phyloP scores from a whole-genome alignment of 2,888 invertebrate species.

The Eupithecia dodoneata region DNA sequence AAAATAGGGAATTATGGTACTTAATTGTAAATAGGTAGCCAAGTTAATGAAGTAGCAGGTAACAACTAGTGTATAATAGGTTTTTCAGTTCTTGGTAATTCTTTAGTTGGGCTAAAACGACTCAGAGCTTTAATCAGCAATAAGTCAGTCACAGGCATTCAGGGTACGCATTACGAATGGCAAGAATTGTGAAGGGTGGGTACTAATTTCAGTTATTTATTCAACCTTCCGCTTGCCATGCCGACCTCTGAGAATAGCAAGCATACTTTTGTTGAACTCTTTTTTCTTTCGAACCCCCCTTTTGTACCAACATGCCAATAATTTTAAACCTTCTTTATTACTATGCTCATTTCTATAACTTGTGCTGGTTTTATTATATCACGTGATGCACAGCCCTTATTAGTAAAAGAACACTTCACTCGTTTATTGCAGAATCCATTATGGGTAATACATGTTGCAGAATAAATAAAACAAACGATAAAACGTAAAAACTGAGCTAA shows the following conservation, averaged over 20 bases:
- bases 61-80: too few relatives aligned
- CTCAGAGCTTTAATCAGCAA: not conserved
- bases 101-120: not conserved
- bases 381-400: not conserved
- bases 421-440: not conserved
- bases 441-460: not conserved
- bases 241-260: slow-evolving; percentile 43
- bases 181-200: slow-evolving; percentile 48
- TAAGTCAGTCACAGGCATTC: slow-evolving; percentile 2
- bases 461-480: slow-evolving; percentile 16
- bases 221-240: slow-evolving; percentile 60
- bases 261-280: slow-evolving; percentile 4
- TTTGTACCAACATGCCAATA: not conserved
- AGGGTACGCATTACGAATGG: slow-evolving; percentile 3
- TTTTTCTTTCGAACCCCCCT: not conserved
- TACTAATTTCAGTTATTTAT: slow-evolving; percentile 53
- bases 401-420: not conserved
- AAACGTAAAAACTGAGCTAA: slow-evolving; percentile 46
- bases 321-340: not conserved
- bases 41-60: too few relatives aligned
- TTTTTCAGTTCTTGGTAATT: not conserved
- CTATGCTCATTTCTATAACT: not conserved
- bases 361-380: not conserved
- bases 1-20: too few relatives aligned
- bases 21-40: too few relatives aligned